Evolutionary conservation across 2,113 vertebrate species (phyloP).

Genomic region (Hyla sarda): DNA sequence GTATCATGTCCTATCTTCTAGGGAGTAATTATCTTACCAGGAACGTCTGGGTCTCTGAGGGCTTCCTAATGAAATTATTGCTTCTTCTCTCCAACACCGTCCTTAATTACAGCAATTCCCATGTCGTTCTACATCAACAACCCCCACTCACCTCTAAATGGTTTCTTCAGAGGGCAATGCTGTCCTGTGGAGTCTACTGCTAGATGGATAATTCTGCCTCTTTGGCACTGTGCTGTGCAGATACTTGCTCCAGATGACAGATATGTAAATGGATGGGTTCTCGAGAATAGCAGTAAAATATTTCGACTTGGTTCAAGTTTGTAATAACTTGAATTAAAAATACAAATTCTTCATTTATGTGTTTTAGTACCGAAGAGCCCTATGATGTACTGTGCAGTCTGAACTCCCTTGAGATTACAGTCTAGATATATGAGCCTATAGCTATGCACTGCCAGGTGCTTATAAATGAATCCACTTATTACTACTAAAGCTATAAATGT

Average conservation of each 20-base stretch:
- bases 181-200: background rate
- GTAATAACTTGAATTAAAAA: background rate
- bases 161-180: conserved; percentile 12
- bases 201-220: background rate
- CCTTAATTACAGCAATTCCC: conserved; percentile 43
- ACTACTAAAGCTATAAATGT: too few relatives aligned
- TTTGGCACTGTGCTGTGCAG: conserved; percentile 3
- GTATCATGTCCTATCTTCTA: background rate
- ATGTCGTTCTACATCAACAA: background rate
- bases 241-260: conserved; percentile 14
- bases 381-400: background rate
- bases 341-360: background rate
- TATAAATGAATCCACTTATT: too few relatives aligned
- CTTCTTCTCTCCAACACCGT: background rate
- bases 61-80: conserved; percentile 17
- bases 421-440: background rate
- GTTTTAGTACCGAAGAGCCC: background rate
- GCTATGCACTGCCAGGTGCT: too few relatives aligned
- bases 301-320: background rate
- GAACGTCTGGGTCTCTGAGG: background rate
- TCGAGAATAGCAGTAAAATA: background rate
- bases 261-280: conserved; percentile 3
- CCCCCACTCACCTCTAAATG: conserved; percentile 7
- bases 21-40: conserved; percentile 11
- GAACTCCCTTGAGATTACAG: background rate